These are phyloP conservation scores for Pseudorectes ferrugineus DNA, from an alignment of 2,113 vertebrate species.

Conservation along the genomic window DNA sequence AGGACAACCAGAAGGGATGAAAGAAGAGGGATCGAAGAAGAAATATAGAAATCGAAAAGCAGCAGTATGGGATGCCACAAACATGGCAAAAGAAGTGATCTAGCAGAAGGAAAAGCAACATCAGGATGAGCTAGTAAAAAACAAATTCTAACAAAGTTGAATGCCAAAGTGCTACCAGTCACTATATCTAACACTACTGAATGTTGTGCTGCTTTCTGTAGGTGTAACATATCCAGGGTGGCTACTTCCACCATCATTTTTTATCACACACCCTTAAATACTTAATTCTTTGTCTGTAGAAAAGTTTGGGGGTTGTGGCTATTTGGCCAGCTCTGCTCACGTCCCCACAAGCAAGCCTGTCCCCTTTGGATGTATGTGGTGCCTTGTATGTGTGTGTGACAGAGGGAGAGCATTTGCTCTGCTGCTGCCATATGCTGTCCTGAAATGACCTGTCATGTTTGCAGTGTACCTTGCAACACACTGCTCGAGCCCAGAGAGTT, in stretches of 20 bases:
- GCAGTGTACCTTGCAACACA: not conserved
- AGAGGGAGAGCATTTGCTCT: not conserved
- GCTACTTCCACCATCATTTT: not conserved
- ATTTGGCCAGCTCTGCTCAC: not conserved
- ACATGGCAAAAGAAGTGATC: not conserved
- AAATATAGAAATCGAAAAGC: not conserved
- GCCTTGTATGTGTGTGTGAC: rapidly evolving
- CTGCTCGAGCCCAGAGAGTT: not conserved
- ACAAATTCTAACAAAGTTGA: not conserved
- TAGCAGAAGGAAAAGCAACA: not conserved
- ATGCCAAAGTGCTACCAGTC: not conserved
- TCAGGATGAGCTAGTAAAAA: not conserved
- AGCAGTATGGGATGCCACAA: not conserved
- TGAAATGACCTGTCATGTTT: not conserved
- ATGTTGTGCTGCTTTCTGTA: not conserved
- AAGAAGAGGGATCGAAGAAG: not conserved
- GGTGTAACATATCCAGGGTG: not conserved
- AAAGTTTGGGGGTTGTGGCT: not conserved
- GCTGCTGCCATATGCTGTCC: not conserved
- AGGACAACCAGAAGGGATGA: not conserved
- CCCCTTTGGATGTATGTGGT: not conserved
- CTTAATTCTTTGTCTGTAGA: not conserved
- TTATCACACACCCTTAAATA: not conserved
- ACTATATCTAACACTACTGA: not conserved
- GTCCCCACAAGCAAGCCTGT: not conserved